Conservation (phyloP, 1,140 invertebrate species). For the Vollenhovia emeryi region DNA sequence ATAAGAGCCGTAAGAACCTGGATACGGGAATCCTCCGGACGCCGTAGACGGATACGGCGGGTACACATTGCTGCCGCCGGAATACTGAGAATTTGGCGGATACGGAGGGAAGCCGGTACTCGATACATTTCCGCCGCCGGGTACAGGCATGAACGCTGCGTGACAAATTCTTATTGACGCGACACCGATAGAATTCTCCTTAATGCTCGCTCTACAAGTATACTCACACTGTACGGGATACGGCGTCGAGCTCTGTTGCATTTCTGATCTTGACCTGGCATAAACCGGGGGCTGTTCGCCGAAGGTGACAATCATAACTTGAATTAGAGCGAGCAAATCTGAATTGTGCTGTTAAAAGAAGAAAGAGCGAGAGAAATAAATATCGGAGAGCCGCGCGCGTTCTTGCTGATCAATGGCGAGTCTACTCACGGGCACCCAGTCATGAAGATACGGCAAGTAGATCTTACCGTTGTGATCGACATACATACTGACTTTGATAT, state of each 20-base stretch:
- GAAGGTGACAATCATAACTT: slow-evolving; percentile 97
- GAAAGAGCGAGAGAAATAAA: background rate
- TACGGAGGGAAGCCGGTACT: slow-evolving; percentile 76
- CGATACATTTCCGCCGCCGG: slow-evolving; percentile 78
- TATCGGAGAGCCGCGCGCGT: background rate
- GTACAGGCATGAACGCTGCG: slow-evolving; percentile 88
- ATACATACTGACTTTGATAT: slow-evolving; percentile 96
- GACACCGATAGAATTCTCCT: background rate
- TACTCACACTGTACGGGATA: slow-evolving; percentile 88
- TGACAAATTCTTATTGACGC: slow-evolving; percentile 16
- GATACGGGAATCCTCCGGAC: slow-evolving; percentile 79
- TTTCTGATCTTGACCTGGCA: slow-evolving; percentile 88
- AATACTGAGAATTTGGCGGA: slow-evolving; percentile 76
- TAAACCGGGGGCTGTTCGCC: slow-evolving; percentile 98
- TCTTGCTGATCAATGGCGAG: slow-evolving; percentile 27
- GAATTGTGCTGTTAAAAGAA: slow-evolving; percentile 89
- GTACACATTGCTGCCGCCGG: slow-evolving; percentile 71
- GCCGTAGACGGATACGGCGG: slow-evolving; percentile 83
- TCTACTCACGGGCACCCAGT: slow-evolving; percentile 94
- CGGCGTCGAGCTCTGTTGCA: slow-evolving; percentile 82
- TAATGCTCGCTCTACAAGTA: background rate
- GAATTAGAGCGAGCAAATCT: slow-evolving; percentile 94
- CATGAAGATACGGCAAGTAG: slow-evolving; percentile 98
- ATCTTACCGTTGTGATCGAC: slow-evolving; percentile 98
- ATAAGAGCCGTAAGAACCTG: slow-evolving; percentile 76